Conservation (phyloP, 2,888 invertebrate genomes). For the Melipona beecheii region DNA sequence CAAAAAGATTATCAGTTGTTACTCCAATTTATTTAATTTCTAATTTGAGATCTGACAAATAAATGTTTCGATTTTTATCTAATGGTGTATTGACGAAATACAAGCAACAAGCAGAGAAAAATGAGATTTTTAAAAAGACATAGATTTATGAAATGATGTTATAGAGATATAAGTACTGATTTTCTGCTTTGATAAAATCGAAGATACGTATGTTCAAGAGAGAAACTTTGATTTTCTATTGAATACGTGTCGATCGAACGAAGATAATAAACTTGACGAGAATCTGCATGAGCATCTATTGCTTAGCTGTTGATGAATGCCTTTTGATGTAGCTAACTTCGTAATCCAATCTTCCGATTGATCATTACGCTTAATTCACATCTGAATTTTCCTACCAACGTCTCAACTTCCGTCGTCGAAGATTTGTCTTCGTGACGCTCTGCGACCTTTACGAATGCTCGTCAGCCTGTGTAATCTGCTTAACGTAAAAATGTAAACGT, state of each 20-base stretch:
- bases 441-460: conserved; percentile 14
- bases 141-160: too few relatives aligned
- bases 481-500: conserved; percentile 24
- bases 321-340: background rate
- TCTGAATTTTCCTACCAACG: background rate
- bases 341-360: background rate
- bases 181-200: too few relatives aligned
- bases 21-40: too few relatives aligned
- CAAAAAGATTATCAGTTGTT: too few relatives aligned
- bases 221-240: background rate
- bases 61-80: too few relatives aligned
- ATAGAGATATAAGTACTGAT: too few relatives aligned
- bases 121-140: too few relatives aligned
- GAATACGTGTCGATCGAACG: background rate
- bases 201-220: too few relatives aligned
- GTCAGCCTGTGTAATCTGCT: conserved; percentile 25
- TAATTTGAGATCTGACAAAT: too few relatives aligned
- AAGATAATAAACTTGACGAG: background rate
- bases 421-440: background rate
- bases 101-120: too few relatives aligned
- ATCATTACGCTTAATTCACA: conserved; percentile 9
- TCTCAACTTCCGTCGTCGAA: conserved; percentile 5
- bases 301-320: background rate
- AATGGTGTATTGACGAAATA: too few relatives aligned
- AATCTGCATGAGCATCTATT: background rate